Evolutionary conservation across 2,888 invertebrate species (phyloP), one percentile per base, ranked within the genome.

Genomic region (Nasonovia ribisnigri): DNA sequence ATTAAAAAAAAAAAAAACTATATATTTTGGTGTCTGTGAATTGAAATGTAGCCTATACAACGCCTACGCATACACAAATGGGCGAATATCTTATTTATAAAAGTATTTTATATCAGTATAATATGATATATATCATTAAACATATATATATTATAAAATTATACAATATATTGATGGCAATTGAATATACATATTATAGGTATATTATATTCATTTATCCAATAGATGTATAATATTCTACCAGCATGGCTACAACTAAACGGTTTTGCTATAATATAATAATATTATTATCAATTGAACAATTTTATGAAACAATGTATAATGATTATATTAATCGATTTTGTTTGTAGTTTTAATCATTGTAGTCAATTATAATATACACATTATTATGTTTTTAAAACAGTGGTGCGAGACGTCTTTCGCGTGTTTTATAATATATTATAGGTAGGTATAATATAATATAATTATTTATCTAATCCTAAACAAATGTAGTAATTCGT

Each of bases 1-100:
- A 91, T 91, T 91, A 91, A 91, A 84, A 91, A 84, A 84, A 60
- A 42, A 67, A 46, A n/a, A 86, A 48, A 48, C n/a, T 29, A 48
- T 48, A 51, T 51, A 87, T 87, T 87, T 91, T 84, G 54, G 91
- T 84, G 84, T 91, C 20, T 88, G 88, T 36, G 46, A 86, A 92
- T 60, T 46, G 60, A 92, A 60, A 92, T 46, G 36, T 88, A 88
- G 42, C 77, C 20, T 36, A 43, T 48, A n/a, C 57, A 42, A 84
- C 91, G 54, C 91, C 84, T 54, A 84, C 60, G 4, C 46, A n/a
- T 4, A 46, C n/a, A 6, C 1, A n/a, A n/a, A 90, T 60, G 43
- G n/a, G 46, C 24, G 46, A 11, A 67, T 6, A 8, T n/a, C 10
- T 88, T 88, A 36, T 42, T 77, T 36, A 77, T 36, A 77, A 67